Conservation (phyloP, 1,140 invertebrate genomes). For the Drosophila lacertosa region DNA sequence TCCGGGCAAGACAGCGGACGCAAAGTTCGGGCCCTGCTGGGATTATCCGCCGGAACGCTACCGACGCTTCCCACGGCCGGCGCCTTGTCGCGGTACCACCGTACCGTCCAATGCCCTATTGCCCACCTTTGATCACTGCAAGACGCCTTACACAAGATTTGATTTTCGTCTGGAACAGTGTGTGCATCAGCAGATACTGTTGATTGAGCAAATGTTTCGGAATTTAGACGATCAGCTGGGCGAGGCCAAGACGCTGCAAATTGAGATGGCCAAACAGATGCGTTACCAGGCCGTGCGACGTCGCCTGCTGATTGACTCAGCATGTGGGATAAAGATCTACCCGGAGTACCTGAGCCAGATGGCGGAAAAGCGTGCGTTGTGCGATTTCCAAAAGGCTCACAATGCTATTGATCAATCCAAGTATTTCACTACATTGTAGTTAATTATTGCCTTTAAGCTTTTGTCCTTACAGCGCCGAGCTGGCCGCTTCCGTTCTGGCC, state of each 20-base stretch:
- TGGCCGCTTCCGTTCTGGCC: constrained; percentile 24
- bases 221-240: constrained; percentile 22
- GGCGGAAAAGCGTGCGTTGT: constrained; percentile 56
- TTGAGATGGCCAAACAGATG: constrained; percentile 52
- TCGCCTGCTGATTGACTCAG: constrained; percentile 34
- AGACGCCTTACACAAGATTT: constrained; percentile 48
- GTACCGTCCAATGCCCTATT: constrained; percentile 29
- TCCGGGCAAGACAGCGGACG: neutral
- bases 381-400: constrained; percentile 59
- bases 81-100: constrained; percentile 53
- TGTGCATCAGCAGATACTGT: constrained; percentile 59
- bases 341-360: constrained; percentile 62
- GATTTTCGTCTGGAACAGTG: constrained; percentile 61
- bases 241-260: constrained; percentile 38
- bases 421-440: constrained; percentile 14
- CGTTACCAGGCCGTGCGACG: constrained; percentile 60
- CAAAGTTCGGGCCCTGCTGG: constrained; percentile 59
- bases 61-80: constrained; percentile 42
- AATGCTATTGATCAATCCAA: constrained; percentile 54
- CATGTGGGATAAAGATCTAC: constrained; percentile 54
- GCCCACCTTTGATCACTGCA: constrained; percentile 49
- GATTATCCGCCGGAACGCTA: constrained; percentile 62
- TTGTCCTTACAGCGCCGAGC: neutral
- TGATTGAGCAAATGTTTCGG: constrained; percentile 31
- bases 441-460: neutral